Conservation (phyloP, 1,140 invertebrate species). For the Acromyrmex heyeri region DNA sequence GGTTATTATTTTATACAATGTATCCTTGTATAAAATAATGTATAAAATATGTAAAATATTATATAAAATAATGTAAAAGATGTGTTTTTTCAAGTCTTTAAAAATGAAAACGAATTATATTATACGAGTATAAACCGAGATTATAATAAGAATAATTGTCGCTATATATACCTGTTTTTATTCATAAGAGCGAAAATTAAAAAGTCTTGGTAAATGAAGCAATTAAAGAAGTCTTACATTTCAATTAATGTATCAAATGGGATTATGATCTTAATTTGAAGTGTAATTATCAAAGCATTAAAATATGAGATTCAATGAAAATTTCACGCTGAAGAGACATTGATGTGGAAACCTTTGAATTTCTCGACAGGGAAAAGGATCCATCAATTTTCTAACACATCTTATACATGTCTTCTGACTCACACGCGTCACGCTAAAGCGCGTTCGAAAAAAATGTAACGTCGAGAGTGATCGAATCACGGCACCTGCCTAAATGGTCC, state of each 20-base stretch:
- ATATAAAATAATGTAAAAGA: neutral
- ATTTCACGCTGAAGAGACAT: neutral
- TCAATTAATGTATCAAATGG: neutral
- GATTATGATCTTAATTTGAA: neutral
- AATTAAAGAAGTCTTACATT: neutral
- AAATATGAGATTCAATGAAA: neutral
- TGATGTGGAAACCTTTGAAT: neutral
- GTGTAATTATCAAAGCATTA: neutral
- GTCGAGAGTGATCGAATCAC: conserved; percentile 68
- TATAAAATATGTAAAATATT: neutral
- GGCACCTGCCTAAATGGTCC: conserved; percentile 69
- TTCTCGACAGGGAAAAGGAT: neutral
- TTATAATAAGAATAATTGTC: neutral
- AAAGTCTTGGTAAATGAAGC: neutral
- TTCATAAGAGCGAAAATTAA: neutral
- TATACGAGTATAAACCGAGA: neutral
- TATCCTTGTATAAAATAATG: neutral
- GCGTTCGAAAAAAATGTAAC: conserved; percentile 45
- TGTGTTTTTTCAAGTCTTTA: neutral
- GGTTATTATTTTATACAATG: conserved; percentile 3
- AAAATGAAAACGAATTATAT: neutral
- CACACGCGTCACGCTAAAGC: conserved; percentile 37
- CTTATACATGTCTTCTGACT: neutral
- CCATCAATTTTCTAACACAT: conserved; percentile 15
- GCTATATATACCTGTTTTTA: neutral